Evolutionary conservation across 2,113 vertebrate species (phyloP), one percentile per base, ranked within the genome.

Genomic region (Archilochus colubris): DNA sequence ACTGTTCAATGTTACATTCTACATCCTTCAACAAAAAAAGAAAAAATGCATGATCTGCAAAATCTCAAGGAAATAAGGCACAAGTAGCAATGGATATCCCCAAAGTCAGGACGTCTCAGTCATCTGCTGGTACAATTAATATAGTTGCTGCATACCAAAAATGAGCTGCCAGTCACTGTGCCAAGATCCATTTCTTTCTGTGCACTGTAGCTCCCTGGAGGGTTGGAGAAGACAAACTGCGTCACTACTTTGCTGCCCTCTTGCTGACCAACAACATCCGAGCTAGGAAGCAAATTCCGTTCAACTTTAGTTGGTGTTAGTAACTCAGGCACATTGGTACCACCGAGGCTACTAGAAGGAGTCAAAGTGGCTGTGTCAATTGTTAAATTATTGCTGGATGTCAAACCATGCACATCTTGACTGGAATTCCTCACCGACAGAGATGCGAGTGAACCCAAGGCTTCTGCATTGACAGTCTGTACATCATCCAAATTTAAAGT

Each of bases 401-500:
- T 98, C 89, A 99, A 97, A 24, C 97, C n/a, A 7, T 98, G 98
- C 24, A 98, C 88, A 14, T 98, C 98, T 92, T 72, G 98, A 62
- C 40, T 93, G 61, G 83, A 96, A 88, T 73, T 98, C 97, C 98
- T 98, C 96, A 98, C 91, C 2, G 98, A 97, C 53, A 99, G 96
- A 23, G 99, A 98, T 0, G 98, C 97, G 18, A 99, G 93, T 0
- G 98, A 98, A 30, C 98, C 98, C 58, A 99, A 94, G 6, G 98
- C 98, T 95, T 99, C 98, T 0, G 99, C 97, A 13, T 97, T 98
- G n/a, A 98, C 98, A 1, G 98, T 98, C 95, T 99, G 99, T 73
- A 98, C 98, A 7, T 99, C 98, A 30, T 99, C 99, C 89, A 99
- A 67, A 69, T 98, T 97, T 81, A 99, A 98, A 86, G 98, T 97